Conservation (phyloP, 2,888 invertebrate species). For the Microplitis deprimator region DNA sequence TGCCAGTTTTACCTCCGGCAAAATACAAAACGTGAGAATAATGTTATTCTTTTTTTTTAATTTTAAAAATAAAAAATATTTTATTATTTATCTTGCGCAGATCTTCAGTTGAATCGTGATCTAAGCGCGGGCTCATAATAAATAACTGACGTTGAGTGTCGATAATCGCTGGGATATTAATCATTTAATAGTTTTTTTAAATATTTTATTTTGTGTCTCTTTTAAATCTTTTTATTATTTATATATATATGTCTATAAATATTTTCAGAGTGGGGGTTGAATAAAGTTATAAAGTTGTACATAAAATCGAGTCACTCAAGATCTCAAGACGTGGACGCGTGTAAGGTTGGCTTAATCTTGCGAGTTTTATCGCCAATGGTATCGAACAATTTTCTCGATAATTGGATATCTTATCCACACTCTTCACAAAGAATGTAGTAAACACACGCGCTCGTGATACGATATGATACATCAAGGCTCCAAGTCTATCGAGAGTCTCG, state of each 20-base stretch:
- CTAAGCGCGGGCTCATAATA: neutral
- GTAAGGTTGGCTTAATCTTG: neutral
- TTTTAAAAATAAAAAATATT: slow-evolving; percentile 5
- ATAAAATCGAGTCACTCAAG: slow-evolving; percentile 3
- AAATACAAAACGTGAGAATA: slow-evolving; percentile 18
- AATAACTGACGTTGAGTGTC: neutral
- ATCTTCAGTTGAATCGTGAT: neutral
- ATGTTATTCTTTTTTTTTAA: neutral
- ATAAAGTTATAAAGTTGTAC: slow-evolving; percentile 25
- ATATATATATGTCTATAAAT: neutral
- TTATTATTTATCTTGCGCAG: slow-evolving; percentile 14
- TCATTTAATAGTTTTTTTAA: neutral
- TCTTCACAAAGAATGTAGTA: neutral
- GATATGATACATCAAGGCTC: slow-evolving; percentile 3
- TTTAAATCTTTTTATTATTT: neutral
- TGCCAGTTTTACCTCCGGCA: neutral
- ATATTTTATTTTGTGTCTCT: slow-evolving; percentile 6
- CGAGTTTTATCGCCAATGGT: slow-evolving; percentile 28
- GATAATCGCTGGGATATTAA: slow-evolving; percentile 10
- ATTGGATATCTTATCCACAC: slow-evolving; percentile 50
- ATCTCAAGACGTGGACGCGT: neutral
- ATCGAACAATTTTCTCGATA: slow-evolving; percentile 54
- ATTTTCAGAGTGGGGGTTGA: neutral
- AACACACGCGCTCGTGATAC: neutral
- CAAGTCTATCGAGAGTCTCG: neutral